Conservation (phyloP, 2,797 vertebrate species). For the Microhierax caerulescens region DNA sequence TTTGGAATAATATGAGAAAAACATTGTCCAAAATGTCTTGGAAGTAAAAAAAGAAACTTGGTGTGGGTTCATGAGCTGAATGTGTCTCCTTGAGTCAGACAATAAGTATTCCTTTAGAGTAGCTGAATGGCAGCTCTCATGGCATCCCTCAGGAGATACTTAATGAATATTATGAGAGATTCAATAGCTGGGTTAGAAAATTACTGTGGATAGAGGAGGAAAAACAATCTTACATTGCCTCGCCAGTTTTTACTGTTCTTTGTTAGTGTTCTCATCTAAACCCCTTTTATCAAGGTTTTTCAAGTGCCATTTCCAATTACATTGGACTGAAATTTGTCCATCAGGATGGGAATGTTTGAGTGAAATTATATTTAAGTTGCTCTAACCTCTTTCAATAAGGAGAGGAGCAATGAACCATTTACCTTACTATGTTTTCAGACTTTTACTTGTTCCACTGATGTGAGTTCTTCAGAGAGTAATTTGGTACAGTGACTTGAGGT, state of each 20-base stretch:
- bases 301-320: conserved; percentile 1
- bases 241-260: not conserved
- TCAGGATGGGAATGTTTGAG: not conserved
- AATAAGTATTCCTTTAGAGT: not conserved
- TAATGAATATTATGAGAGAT: not conserved
- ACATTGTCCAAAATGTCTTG: not conserved
- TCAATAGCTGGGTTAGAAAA: not conserved
- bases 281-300: not conserved
- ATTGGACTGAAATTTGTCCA: not conserved
- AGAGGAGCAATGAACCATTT: not conserved
- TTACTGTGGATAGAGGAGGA: not conserved
- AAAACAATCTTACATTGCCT: not conserved
- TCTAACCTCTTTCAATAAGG: not conserved
- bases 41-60: not conserved
- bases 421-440: not conserved
- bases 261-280: not conserved
- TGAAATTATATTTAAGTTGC: conserved; percentile 15
- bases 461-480: not conserved
- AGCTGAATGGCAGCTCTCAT: not conserved
- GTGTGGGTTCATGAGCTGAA: not conserved
- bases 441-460: not conserved
- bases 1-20: not conserved
- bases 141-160: not conserved
- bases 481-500: not conserved
- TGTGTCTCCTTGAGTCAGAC: not conserved